A percentile compares a stretch with the other conserved stretches of the same genome.
These are phyloP conservation scores for Anodontia alba DNA, from an alignment of 2,888 invertebrate genomes.

Conservation along the genomic window DNA sequence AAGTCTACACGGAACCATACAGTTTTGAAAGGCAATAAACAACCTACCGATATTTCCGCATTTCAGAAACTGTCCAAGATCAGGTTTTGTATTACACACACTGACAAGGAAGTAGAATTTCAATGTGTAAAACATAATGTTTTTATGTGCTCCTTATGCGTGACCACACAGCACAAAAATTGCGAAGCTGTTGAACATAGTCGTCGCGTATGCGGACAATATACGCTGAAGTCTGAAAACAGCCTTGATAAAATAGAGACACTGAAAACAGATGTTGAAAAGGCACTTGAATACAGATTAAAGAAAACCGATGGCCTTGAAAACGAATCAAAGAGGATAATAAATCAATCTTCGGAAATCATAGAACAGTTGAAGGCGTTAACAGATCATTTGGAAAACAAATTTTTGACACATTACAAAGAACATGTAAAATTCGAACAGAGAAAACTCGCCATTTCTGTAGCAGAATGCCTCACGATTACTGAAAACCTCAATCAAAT, in stretches of 20 bases:
- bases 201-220: neutral
- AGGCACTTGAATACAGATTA: neutral
- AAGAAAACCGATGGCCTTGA: neutral
- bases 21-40: slow-evolving; percentile 18
- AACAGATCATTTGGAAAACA: neutral
- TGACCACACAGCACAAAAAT: neutral
- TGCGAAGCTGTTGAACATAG: neutral
- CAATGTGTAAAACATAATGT: neutral
- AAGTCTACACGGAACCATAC: slow-evolving; percentile 34
- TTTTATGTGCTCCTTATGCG: neutral
- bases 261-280: neutral
- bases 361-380: neutral
- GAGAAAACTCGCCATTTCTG: neutral
- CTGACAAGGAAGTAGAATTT: neutral
- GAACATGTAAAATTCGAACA: neutral
- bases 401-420: neutral
- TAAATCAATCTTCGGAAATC: neutral
- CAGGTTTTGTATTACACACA: neutral
- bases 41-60: slow-evolving; percentile 18
- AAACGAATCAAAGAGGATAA: neutral
- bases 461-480: neutral
- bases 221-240: no score
- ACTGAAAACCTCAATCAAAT: neutral
- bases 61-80: neutral
- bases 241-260: neutral